Evolutionary conservation across 2,113 vertebrate species (phyloP), one percentile per base, ranked within the genome.

Genomic region (Bambusicola thoracicus): DNA sequence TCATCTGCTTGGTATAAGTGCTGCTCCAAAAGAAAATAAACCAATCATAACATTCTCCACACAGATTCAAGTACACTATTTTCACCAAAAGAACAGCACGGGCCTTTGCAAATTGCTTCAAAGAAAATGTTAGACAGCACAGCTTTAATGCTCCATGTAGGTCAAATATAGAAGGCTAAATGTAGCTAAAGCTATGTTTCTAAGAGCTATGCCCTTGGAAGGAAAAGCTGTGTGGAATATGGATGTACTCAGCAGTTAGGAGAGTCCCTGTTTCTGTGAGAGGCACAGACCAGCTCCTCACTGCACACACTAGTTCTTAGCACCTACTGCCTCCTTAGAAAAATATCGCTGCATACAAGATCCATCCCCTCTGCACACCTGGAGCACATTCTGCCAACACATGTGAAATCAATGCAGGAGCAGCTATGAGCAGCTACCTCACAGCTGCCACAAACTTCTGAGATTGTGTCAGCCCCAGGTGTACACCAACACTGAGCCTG

Each of bases 211-310:
- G 1, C 17, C 12, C 5, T 20, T 9, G 1, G 18, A 5, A 78
- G 15, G 6, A 9, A 46, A 72, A 90, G 55, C 65, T 27, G 8
- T 13, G 1, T 0, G 0, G 21, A 2, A 34, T 20, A 6, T 0
- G 1, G 13, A 2, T 7, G 5, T 7, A 32, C 72, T 69, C 0
- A 87, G 49, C 67, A 62, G 30, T 12, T 24, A 55, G 1, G 1
- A 10, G 32, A 11, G 18, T 1, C 34, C 2, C 49, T 27, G 29
- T 1, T 15, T 6, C 11, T 0, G 1, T 34, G 19, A 49, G 2
- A 1, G 2, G 0, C 0, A 0, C 19, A 74, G 51, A 6, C 2
- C 0, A 0, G 2, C 0, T 5, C 44, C 49, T 11, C 32, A 29
- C 6, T 36, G 7, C 53, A 27, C 41, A 0, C 36, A 10, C 5